Percentiles rank a stretch among this genome's conserved stretches.
Evolutionary conservation across 2,113 vertebrate species (phyloP).

Genomic region (Calyptomena viridis): DNA sequence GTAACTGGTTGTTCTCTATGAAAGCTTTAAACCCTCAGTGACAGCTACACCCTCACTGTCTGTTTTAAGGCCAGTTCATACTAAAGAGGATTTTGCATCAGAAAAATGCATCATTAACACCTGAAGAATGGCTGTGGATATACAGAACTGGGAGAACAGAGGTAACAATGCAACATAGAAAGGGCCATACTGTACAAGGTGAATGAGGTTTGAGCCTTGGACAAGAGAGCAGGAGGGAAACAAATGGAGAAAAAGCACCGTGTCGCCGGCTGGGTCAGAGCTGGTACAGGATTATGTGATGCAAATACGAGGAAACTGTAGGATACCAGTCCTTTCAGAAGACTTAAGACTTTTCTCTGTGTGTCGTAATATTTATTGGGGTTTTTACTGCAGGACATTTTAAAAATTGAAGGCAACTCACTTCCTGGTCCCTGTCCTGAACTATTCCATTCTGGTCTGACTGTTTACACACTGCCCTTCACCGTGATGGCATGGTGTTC

Average conservation of each 20-base stretch:
- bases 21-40: not conserved
- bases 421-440: not conserved
- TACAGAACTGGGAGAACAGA: not conserved
- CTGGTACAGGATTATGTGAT: not conserved
- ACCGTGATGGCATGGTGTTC: not conserved
- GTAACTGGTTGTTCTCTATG: rapidly evolving
- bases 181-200: not conserved
- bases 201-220: not conserved
- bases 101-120: not conserved
- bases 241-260: rapidly evolving
- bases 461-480: not conserved
- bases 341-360: not conserved
- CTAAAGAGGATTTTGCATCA: not conserved
- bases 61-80: not conserved
- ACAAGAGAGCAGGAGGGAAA: not conserved
- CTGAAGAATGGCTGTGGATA: not conserved
- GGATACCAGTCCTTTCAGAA: not conserved
- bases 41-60: not conserved
- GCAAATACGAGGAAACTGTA: not conserved
- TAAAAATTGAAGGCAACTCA: not conserved
- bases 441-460: not conserved
- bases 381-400: not conserved
- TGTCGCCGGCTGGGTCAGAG: not conserved
- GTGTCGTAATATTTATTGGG: not conserved
- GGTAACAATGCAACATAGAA: not conserved